Evolutionary conservation across 2,888 invertebrate genomes (phyloP), one percentile per base, ranked within the genome.

Genomic region (Polymixis flavicincta): DNA sequence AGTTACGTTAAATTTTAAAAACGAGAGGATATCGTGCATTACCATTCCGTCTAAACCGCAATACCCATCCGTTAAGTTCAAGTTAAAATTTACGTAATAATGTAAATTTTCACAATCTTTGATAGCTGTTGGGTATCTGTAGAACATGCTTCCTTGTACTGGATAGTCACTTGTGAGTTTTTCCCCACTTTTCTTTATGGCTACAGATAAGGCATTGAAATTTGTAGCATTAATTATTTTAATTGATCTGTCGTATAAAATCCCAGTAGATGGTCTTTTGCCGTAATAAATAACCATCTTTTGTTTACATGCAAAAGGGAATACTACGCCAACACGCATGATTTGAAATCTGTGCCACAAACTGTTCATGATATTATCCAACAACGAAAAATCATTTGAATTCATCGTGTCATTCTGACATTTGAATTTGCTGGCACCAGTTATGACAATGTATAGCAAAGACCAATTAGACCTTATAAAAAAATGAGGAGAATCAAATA

Each of bases 1-100:
- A 0, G 76, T 71, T 1, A 90, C 32, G 28, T 93, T 88, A 45
- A 91, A 93, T 68, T 90, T 84, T 32, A 91, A 92, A 81, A 91
- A 69, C 9, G 82, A 71, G 0, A 93, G 69, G 14, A 90, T 82
- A 72, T 93, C 92, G 19, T 90, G 82, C 91, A 93, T 91, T 5
- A 93, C 76, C 71, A 94, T 78, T 7, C 90, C 93, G 37, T 94
- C 94, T 71, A 92, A 74, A 7, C 94, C 94, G 68, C 93, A 94
- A 50, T 83, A 91, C 0, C 90, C 89, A 37, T 85, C 73, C 4
- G 89, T 89, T 8, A 83, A 48, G 45, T 80, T 83, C 1, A 77
- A 66, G 54, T 90, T 83, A 14, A 87, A 71, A 17, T 83, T 87
- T 6, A 87, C 63, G 67, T 91, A 92, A 19, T 88, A 82, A 28